Percentiles rank a stretch among this genome's conserved stretches.
phyloP scores from a whole-genome alignment of 2,888 invertebrate genomes.

The Folsomia manolachei region DNA sequence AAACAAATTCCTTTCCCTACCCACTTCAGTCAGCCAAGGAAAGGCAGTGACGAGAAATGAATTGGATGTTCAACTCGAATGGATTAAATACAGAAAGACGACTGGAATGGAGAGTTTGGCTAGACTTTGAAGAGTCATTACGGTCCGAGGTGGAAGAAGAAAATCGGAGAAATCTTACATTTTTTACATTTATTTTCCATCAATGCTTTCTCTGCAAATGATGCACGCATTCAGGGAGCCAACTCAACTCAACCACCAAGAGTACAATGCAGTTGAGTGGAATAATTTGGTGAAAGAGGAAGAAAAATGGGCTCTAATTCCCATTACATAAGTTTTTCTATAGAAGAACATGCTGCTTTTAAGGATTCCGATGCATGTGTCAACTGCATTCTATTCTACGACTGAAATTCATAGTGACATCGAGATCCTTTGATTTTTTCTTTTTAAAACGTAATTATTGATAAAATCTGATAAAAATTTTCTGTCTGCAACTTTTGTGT shows the following conservation, averaged over 20 bases:
- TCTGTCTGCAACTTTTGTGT: too few relatives aligned
- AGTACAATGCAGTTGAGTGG: constrained; percentile 12
- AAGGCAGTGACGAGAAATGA: background rate
- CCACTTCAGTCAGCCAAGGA: too few relatives aligned
- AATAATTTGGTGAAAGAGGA: constrained; percentile 7
- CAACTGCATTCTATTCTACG: too few relatives aligned
- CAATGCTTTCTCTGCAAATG: background rate
- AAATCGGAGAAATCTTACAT: background rate
- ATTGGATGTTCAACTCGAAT: background rate
- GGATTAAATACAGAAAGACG: background rate
- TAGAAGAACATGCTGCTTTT: too few relatives aligned
- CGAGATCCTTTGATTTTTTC: too few relatives aligned
- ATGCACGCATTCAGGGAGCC: background rate
- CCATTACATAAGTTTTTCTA: constrained; percentile 16
- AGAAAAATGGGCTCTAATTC: constrained; percentile 14
- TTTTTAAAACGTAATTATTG: too few relatives aligned
- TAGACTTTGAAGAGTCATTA: background rate
- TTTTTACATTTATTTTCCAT: background rate
- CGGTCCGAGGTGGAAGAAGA: too few relatives aligned
- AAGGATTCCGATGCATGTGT: too few relatives aligned
- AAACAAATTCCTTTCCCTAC: background rate
- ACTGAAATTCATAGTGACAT: too few relatives aligned
- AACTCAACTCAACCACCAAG: too few relatives aligned
- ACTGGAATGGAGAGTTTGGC: too few relatives aligned
- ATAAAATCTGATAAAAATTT: too few relatives aligned